These are phyloP conservation scores for Dicerorhinus sumatrensis DNA, from an alignment of 2,113 vertebrate genomes.

Conservation along the genomic window DNA sequence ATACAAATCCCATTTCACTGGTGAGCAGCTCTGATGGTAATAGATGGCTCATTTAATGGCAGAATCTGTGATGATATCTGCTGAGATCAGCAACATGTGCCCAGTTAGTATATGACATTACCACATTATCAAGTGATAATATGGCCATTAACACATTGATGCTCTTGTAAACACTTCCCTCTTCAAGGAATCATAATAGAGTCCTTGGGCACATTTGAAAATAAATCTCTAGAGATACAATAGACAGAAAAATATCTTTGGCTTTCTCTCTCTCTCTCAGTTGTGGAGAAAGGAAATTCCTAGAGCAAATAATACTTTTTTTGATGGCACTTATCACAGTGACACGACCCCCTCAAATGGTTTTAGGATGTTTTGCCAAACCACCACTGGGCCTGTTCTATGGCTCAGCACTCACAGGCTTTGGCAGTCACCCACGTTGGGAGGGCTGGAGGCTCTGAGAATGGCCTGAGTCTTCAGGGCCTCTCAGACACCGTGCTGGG, in stretches of 20 bases:
- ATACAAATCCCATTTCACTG: background rate
- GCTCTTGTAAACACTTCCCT: background rate
- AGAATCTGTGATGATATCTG: background rate
- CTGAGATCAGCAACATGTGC: background rate
- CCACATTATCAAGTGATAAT: background rate
- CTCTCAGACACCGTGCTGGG: conserved; percentile 77
- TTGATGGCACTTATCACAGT: background rate
- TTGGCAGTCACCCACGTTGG: conserved; percentile 43
- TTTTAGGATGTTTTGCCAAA: background rate
- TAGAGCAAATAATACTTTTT: background rate
- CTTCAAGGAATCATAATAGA: background rate
- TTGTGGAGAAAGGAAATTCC: background rate
- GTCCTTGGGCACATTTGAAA: background rate
- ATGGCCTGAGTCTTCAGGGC: conserved; percentile 49
- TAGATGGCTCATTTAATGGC: background rate
- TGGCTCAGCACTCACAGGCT: background rate
- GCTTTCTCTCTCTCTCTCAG: background rate
- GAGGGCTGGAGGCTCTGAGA: background rate
- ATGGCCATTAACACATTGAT: background rate
- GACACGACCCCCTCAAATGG: background rate
- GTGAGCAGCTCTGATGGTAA: background rate
- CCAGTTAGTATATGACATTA: background rate
- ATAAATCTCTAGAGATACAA: background rate
- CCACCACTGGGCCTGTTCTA: background rate
- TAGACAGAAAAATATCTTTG: background rate